Percentiles rank a stretch among this genome's conserved stretches.
phyloP scores from a whole-genome alignment of 2,888 invertebrate species.

The Ecliptopera silaceata region DNA sequence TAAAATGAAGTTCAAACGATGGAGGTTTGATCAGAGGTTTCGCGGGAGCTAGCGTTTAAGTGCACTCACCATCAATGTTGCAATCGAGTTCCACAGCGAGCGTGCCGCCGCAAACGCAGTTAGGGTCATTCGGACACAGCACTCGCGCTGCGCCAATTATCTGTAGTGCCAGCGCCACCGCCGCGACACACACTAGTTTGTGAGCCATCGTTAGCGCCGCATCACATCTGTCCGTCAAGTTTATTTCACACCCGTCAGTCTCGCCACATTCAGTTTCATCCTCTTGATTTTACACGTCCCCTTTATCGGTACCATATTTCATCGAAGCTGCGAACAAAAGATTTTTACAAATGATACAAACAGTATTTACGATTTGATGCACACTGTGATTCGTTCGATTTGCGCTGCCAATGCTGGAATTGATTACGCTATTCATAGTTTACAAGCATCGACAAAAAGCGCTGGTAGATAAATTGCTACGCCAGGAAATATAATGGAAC shows the following conservation, averaged over 20 bases:
- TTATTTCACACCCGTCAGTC: slow-evolving; percentile 42
- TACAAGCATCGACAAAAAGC: slow-evolving; percentile 62
- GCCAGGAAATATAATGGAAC: slow-evolving; percentile 60
- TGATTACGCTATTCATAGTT: slow-evolving; percentile 63
- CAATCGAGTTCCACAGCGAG: slow-evolving; percentile 76
- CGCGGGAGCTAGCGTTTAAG: slow-evolving; percentile 43
- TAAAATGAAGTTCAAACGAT: slow-evolving; percentile 9
- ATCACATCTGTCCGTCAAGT: slow-evolving; percentile 42
- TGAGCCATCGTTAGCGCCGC: slow-evolving; percentile 55
- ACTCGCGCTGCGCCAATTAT: slow-evolving; percentile 67
- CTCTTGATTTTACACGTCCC: slow-evolving; percentile 36
- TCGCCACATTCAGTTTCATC: slow-evolving; percentile 34
- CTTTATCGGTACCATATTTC: slow-evolving; percentile 38
- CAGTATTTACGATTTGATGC: slow-evolving; percentile 36
- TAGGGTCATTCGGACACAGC: slow-evolving; percentile 74
- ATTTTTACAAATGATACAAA: slow-evolving; percentile 33
- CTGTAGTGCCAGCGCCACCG: slow-evolving; percentile 63
- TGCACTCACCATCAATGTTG: slow-evolving; percentile 77
- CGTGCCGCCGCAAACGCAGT: slow-evolving; percentile 78
- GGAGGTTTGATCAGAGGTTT: slow-evolving; percentile 2
- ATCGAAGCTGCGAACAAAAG: slow-evolving; percentile 53
- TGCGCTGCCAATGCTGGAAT: slow-evolving; percentile 47
- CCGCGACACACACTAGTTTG: slow-evolving; percentile 60
- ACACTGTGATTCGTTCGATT: slow-evolving; percentile 44
- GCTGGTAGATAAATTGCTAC: slow-evolving; percentile 59